Conservation (phyloP, 2,797 vertebrate genomes). For the Tangara arthus region DNA sequence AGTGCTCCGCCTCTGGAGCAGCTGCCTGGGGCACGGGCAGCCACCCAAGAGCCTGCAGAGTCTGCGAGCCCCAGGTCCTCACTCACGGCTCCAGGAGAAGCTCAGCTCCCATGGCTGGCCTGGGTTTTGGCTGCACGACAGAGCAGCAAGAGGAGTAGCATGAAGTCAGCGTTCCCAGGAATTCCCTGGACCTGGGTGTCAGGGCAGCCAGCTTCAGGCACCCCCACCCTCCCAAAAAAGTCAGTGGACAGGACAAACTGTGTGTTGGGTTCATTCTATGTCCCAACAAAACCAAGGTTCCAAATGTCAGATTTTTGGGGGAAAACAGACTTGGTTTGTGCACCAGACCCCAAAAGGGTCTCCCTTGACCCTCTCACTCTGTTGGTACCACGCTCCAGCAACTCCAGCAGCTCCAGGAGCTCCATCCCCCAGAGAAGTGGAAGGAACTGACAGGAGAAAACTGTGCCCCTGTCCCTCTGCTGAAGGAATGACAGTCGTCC, state of each 20-base stretch:
- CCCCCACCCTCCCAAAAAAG: background rate
- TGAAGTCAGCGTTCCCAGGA: slow-evolving; percentile 53
- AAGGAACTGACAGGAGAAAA: background rate
- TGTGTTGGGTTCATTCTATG: background rate
- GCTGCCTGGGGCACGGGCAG: slow-evolving; percentile 50
- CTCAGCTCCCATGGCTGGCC: slow-evolving; percentile 27
- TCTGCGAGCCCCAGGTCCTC: background rate
- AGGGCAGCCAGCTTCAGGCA: background rate
- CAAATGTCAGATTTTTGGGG: background rate
- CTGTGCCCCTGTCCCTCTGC: background rate
- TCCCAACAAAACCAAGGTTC: background rate
- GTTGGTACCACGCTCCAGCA: background rate
- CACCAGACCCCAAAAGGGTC: background rate
- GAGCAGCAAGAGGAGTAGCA: slow-evolving; percentile 48
- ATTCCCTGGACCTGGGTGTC: slow-evolving; percentile 32
- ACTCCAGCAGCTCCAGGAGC: background rate
- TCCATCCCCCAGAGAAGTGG: background rate
- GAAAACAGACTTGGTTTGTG: background rate
- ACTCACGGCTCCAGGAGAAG: background rate
- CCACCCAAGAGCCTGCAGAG: background rate
- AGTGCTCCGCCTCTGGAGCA: background rate
- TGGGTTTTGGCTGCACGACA: slow-evolving; percentile 34
- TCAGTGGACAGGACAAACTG: background rate
- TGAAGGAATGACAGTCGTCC: background rate
- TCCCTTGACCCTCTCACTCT: background rate